These are phyloP conservation scores for Erebia palarica DNA, from an alignment of 2,888 invertebrate genomes.

Conservation along the genomic window DNA sequence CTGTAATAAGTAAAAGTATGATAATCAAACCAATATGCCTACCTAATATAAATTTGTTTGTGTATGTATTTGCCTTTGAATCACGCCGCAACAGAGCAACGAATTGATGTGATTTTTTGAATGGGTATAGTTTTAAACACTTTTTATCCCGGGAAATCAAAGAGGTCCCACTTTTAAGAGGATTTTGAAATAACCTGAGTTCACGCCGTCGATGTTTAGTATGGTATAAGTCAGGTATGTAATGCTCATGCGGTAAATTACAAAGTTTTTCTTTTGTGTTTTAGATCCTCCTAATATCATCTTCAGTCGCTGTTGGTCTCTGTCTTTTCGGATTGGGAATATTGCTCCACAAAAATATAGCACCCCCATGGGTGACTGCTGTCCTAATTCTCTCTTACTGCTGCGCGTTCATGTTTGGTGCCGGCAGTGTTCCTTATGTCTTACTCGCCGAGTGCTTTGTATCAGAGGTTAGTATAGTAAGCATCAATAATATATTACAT, in stretches of 20 bases:
- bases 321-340: constrained; percentile 58
- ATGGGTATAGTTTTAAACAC: too few relatives aligned
- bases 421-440: constrained; percentile 62
- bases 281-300: constrained; percentile 64
- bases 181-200: too few relatives aligned
- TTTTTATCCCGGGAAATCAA: too few relatives aligned
- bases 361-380: constrained; percentile 67
- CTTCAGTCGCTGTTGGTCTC: constrained; percentile 56
- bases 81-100: too few relatives aligned
- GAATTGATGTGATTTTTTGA: too few relatives aligned
- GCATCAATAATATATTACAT: not conserved
- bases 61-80: too few relatives aligned
- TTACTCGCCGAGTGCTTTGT: constrained; percentile 62
- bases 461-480: constrained; percentile 51
- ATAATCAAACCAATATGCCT: too few relatives aligned
- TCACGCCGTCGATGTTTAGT: too few relatives aligned
- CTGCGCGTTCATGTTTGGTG: constrained; percentile 67
- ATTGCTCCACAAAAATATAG: constrained; percentile 56
- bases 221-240: too few relatives aligned
- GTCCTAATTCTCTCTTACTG: constrained; percentile 64
- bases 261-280: constrained; percentile 33
- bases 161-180: too few relatives aligned
- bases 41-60: too few relatives aligned
- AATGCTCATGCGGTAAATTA: not conserved
- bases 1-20: too few relatives aligned